Percentiles rank a stretch among this genome's conserved stretches.
Conservation (phyloP, 2,113 vertebrate genomes). For the Lanius collurio region DNA sequence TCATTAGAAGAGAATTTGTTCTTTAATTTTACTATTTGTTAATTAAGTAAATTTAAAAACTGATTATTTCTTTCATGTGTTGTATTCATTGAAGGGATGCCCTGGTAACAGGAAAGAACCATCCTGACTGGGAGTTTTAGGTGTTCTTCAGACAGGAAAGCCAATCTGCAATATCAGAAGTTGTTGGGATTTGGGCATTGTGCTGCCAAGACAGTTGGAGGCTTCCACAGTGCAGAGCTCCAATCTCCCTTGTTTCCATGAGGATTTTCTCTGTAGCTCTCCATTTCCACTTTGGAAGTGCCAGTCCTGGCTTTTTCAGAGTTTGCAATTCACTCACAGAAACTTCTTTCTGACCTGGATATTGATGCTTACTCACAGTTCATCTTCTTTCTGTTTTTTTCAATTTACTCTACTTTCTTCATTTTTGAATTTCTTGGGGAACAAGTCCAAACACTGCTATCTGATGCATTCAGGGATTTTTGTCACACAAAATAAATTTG, state of each 20-base stretch:
- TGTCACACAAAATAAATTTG: background rate
- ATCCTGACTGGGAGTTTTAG: background rate
- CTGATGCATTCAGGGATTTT: background rate
- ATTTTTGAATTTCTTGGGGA: background rate
- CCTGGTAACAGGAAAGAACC: background rate
- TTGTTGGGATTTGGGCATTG: background rate
- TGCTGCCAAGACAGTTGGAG: background rate
- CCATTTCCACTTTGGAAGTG: background rate
- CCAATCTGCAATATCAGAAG: rapidly evolving
- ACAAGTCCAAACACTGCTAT: background rate
- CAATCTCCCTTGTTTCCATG: background rate
- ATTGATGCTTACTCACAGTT: background rate
- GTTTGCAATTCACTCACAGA: background rate
- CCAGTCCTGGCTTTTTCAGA: background rate
- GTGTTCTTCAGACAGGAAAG: background rate
- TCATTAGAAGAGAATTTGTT: background rate
- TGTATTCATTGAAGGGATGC: background rate
- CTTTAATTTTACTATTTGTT: background rate
- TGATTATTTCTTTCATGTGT: background rate
- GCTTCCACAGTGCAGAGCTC: background rate
- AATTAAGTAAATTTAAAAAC: background rate
- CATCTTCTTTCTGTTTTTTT: background rate
- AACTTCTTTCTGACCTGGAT: background rate
- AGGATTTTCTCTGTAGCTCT: background rate
- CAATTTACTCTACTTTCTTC: background rate